Conservation (phyloP, 2,888 invertebrate genomes). For the Hypsopygia costalis region DNA sequence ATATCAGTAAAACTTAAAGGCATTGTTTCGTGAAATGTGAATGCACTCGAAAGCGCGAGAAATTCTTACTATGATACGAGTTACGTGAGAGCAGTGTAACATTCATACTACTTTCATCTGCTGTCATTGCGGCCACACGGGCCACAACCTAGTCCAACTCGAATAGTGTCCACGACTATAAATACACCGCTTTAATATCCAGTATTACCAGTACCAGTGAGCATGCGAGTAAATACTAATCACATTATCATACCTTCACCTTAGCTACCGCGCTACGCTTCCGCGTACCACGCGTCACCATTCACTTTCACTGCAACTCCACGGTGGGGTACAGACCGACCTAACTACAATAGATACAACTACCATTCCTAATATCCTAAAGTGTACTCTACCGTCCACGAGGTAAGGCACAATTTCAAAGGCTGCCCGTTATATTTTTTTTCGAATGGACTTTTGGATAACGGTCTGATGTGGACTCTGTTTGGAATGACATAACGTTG, state of each 20-base stretch:
- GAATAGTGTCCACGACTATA: conserved; percentile 27
- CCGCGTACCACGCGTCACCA: conserved; percentile 58
- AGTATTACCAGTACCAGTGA: conserved; percentile 40
- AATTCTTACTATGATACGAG: background rate
- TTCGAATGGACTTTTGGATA: conserved; percentile 32
- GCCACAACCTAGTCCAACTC: conserved; percentile 28
- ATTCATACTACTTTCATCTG: conserved; percentile 35
- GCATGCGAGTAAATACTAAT: conserved; percentile 45
- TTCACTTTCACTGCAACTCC: conserved; percentile 65
- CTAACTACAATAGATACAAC: conserved; percentile 35
- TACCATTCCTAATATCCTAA: conserved; percentile 21
- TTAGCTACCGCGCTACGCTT: conserved; percentile 60
- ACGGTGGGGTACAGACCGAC: conserved; percentile 38
- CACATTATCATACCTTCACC: conserved; percentile 57
- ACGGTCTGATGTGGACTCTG: conserved; percentile 36
- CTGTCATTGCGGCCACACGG: conserved; percentile 27
- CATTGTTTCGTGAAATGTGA: background rate
- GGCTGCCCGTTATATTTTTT: conserved; percentile 24
- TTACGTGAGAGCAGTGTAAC: background rate
- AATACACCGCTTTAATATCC: conserved; percentile 41
- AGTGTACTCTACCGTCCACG: conserved; percentile 32
- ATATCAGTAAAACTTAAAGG: too few species aligned
- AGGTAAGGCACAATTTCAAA: conserved; percentile 35
- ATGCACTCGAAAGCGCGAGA: background rate
- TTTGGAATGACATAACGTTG: conserved; percentile 27